A percentile compares a stretch with the other conserved stretches of the same genome.
These are phyloP conservation scores for Menura novaehollandiae DNA, from an alignment of 2,113 vertebrate species.

Conservation along the genomic window DNA sequence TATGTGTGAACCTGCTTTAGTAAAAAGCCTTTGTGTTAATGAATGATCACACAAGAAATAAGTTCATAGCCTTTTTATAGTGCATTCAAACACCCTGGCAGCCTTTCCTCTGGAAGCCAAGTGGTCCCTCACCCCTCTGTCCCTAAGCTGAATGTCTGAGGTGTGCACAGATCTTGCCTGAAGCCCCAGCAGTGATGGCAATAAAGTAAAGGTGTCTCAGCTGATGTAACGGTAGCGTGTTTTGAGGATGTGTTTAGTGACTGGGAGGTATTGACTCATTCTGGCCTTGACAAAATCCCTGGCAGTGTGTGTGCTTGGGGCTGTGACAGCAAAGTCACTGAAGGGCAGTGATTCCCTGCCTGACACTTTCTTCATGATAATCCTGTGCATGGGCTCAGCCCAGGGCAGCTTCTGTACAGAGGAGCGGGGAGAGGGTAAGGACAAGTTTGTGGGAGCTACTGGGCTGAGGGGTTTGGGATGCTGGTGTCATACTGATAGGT, in stretches of 20 bases:
- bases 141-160: not conserved
- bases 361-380: not conserved
- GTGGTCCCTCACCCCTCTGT: not conserved
- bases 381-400: not conserved
- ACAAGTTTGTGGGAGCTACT: accelerated
- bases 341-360: not conserved
- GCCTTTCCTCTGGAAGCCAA: not conserved
- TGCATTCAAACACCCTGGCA: not conserved
- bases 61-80: not conserved
- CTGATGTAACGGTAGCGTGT: not conserved
- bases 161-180: accelerated
- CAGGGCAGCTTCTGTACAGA: accelerated
- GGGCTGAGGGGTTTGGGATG: not conserved
- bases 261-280: not conserved
- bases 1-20: not conserved
- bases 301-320: not conserved
- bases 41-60: not conserved
- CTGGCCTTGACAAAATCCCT: not conserved
- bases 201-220: accelerated
- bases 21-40: not conserved
- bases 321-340: not conserved
- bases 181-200: not conserved
- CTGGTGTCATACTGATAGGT: accelerated
- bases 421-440: not conserved
- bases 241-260: not conserved